phyloP scores from a whole-genome alignment of 2,888 invertebrate species.

The Alloscopus bannaensis region DNA sequence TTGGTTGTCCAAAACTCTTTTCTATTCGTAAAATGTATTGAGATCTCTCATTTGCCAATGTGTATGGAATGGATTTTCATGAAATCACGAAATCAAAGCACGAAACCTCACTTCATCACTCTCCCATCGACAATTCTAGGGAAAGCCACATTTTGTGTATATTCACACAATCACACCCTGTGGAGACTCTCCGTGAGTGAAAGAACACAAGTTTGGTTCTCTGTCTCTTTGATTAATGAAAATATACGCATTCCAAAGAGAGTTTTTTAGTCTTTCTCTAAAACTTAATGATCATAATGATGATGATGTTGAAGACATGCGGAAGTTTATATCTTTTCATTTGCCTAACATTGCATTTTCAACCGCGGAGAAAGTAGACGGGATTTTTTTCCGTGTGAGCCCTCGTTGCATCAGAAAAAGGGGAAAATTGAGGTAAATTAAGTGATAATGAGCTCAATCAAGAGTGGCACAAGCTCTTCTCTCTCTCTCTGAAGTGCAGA shows the following conservation, averaged over 20 bases:
- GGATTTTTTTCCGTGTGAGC: no score
- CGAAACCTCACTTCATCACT: constrained; percentile 17
- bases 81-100: constrained; percentile 11
- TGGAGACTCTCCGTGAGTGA: neutral
- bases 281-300: constrained; percentile 11
- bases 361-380: neutral
- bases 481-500: neutral
- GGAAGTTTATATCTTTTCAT: neutral
- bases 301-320: constrained; percentile 7
- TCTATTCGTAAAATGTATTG: no score
- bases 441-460: constrained; percentile 59
- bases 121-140: no score
- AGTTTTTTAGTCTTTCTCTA: neutral
- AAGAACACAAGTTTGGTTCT: neutral
- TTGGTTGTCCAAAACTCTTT: no score
- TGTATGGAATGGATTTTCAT: no score
- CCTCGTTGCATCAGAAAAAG: constrained; percentile 13
- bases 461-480: constrained; percentile 16
- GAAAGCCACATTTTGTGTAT: no score
- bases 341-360: no score
- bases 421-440: constrained; percentile 51
- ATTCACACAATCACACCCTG: no score
- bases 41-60: no score
- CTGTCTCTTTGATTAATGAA: constrained; percentile 16
- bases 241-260: neutral